Conservation (phyloP, 2,113 vertebrate species). For the Mugil cephalus region DNA sequence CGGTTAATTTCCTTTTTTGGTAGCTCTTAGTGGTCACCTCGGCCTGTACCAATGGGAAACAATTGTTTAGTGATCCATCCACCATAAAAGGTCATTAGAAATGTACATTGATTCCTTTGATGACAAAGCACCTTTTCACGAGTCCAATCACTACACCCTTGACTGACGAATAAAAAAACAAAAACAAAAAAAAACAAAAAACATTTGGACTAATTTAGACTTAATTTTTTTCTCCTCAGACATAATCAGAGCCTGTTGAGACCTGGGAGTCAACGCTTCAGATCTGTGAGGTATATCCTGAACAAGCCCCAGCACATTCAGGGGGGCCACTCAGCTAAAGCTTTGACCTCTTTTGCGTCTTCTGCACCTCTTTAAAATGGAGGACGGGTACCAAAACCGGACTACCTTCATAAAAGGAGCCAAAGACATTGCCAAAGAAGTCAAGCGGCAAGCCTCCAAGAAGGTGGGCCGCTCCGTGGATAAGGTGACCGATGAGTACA, state of each 20-base stretch:
- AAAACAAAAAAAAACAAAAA: too few species aligned
- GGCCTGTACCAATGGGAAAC: too few species aligned
- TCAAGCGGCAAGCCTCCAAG: slow-evolving; percentile 92
- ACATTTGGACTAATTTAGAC: background rate
- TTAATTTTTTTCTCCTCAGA: slow-evolving; percentile 31
- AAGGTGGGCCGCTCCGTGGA: slow-evolving; percentile 93
- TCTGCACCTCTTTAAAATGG: slow-evolving; percentile 83
- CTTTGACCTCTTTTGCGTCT: slow-evolving; percentile 8
- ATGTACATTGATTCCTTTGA: background rate
- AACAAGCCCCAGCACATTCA: slow-evolving; percentile 12
- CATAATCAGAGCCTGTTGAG: slow-evolving; percentile 14
- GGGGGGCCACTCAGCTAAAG: slow-evolving; percentile 10
- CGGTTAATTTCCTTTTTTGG: background rate
- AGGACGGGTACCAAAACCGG: slow-evolving; percentile 90
- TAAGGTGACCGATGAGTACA: slow-evolving; percentile 92
- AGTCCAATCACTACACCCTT: too few species aligned
- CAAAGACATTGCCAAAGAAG: slow-evolving; percentile 98
- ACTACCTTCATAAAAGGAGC: slow-evolving; percentile 96
- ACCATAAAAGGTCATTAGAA: background rate
- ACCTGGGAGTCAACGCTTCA: slow-evolving; percentile 1
- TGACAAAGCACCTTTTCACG: background rate
- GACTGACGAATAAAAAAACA: too few species aligned
- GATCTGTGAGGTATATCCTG: slow-evolving; percentile 28
- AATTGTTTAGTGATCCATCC: background rate
- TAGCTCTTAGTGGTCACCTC: background rate